Base-by-base conservation (phyloP, 2,113 vertebrate genomes). In the Catharus minimus region DNA sequence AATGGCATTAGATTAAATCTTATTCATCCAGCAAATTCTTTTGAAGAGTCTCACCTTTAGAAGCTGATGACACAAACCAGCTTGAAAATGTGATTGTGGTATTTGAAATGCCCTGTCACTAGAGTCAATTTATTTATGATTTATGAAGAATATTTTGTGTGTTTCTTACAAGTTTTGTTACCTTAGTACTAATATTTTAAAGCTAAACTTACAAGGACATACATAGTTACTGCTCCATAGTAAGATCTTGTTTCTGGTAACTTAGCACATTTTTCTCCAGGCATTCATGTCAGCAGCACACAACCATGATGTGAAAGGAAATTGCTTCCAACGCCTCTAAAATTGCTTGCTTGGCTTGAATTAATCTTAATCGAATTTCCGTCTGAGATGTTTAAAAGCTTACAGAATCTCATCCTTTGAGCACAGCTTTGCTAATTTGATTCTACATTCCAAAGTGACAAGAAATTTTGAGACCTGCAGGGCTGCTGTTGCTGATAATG, bases 281-380 rank as follows among this genome's bases (percentile, higher is more conserved):
- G 86, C 90, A 79, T 94, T 94, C 86, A 53, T 92, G 91, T 92
- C 95, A 92, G 93, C 79, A 93, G 85, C 90, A 89, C 90, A 95
- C 39, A 22, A 82, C 92, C 89, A 94, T 92, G 88, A 97, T 93
- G 93, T 87, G 96, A 95, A 92, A 96, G 93, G 95, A 97, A 98
- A 98, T 96, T 93, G 95, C 94, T 97, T 97, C 92, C 91, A 97
- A 96, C 26, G 73, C 81, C 79, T 94, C 75, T 86, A 97, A 97
- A 97, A 96, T 95, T 96, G 88, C 95, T 96, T 91, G 96, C 92
- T 96, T 97, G 96, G 91, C 95, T 97, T 97, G 93, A 98, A 97
- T 98, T 97, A 95, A 98, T 97, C 96, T 97, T 97, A 96, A 98
- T 98, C 93, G 94, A 98, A 97, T 97, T 97, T 96, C 95, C 97